These are phyloP conservation scores for Zalophus californianus DNA, from an alignment of 2,797 vertebrate species.

Conservation along the genomic window DNA sequence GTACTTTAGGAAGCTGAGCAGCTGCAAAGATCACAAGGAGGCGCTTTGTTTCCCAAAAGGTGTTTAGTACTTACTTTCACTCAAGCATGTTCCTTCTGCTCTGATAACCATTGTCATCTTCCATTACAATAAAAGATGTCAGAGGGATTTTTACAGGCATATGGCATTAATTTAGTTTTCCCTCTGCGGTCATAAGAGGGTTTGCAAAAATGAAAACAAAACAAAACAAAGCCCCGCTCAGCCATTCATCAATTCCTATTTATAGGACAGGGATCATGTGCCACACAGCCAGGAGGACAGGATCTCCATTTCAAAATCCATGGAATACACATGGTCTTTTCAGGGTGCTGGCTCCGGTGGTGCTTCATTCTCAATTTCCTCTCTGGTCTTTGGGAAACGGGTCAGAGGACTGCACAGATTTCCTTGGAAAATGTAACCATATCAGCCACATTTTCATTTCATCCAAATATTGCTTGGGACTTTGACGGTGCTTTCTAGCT, in stretches of 20 bases:
- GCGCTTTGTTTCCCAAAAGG: conserved; percentile 66
- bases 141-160: conserved; percentile 70
- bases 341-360: neutral
- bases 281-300: neutral
- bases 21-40: conserved; percentile 63
- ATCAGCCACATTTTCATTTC: neutral
- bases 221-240: conserved; percentile 57
- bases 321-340: neutral
- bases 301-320: neutral
- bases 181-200: conserved; percentile 29
- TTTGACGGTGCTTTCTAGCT: neutral
- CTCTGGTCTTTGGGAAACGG: neutral
- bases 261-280: neutral
- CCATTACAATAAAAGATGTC: conserved; percentile 64
- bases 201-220: conserved; percentile 73
- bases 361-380: neutral
- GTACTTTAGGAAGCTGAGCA: neutral
- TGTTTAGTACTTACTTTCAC: conserved; percentile 71
- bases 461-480: neutral
- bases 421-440: neutral
- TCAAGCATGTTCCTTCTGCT: conserved; percentile 71
- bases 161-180: conserved; percentile 71
- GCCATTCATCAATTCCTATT: conserved; percentile 1
- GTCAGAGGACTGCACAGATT: neutral
- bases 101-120: conserved; percentile 76